Evolutionary conservation across 1,140 invertebrate species (phyloP), one percentile per base, ranked within the genome.

Genomic region (Olivierus martensii): DNA sequence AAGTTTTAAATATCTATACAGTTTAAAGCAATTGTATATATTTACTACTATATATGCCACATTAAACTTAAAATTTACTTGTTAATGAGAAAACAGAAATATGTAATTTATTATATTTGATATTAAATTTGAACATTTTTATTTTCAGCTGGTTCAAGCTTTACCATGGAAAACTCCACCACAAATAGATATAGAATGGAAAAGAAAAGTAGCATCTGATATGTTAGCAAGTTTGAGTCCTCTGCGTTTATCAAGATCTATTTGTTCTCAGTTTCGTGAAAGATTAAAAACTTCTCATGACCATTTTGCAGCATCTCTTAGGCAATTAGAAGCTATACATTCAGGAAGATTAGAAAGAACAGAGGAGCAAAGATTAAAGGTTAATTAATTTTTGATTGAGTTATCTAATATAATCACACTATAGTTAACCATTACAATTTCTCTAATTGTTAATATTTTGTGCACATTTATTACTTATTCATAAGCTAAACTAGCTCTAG

Each of bases 281-380:
- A 72, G 78, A 55, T 66, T 84, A 10, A 77, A 75, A 61, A 69
- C 73, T 9, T 81, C 81, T 0, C 82, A 85, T 59, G 79, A 80
- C 49, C 67, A 79, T 1, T 87, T 87, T 69, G 71, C 78, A 49
- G 64, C 73, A 2, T 80, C 82, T 2, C 66, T 88, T 2, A 69
- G 75, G 49, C 77, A 80, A 34, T 62, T 87, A 12, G 82, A 62
- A 47, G 74, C 76, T 59, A 76, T 80, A 65, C 76, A 87, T 53
- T 77, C 75, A 3, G 80, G 78, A 12, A 75, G 83, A 58, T 65
- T 91, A 41, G 83, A 87, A 61, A 78, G 82, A 61, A 88, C 85
- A 0, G 87, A 89, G 66, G 85, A 88, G 57, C 78, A 83, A 54
- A 77, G 86, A 60, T 72, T 83, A 45, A 73, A 57, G 43, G 57